Percentiles rank a stretch among this genome's conserved stretches.
phyloP scores from a whole-genome alignment of 2,113 vertebrate species.

The Caranx melampygus region DNA sequence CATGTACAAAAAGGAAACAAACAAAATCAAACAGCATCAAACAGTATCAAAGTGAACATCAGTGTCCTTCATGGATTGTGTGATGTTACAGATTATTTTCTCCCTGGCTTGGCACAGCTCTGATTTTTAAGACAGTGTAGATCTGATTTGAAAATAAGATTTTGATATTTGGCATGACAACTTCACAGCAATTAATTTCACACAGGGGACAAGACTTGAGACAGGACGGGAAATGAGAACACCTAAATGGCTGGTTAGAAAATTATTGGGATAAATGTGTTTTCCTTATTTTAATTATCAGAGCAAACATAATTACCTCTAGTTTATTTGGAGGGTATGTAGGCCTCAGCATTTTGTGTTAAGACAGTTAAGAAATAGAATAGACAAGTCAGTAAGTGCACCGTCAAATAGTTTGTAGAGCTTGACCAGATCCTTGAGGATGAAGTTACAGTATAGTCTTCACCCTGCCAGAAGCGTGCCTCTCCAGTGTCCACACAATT shows the following conservation, averaged over 20 bases:
- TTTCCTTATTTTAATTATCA: constrained; percentile 2
- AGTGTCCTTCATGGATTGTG: constrained; percentile 66
- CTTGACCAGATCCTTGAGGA: constrained; percentile 65
- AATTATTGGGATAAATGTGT: constrained; percentile 15
- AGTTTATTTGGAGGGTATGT: neutral
- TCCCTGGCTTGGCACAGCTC: constrained; percentile 59
- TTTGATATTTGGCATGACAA: constrained; percentile 62
- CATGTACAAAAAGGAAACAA: constrained; percentile 36
- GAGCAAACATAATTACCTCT: neutral
- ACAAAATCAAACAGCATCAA: constrained; percentile 64
- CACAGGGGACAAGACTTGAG: constrained; percentile 29
- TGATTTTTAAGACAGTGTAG: constrained; percentile 62
- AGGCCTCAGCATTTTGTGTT: neutral
- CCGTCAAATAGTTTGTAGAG: constrained; percentile 68
- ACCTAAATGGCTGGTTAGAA: constrained; percentile 29
- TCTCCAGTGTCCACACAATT: constrained; percentile 71
- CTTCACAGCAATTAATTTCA: constrained; percentile 68
- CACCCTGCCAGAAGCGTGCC: constrained; percentile 58
- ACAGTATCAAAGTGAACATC: constrained; percentile 63
- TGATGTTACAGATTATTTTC: constrained; percentile 69
- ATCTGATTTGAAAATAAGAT: constrained; percentile 65
- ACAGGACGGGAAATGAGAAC: constrained; percentile 31
- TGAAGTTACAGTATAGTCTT: constrained; percentile 68
- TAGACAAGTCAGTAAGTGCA: constrained; percentile 7
- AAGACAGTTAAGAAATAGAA: neutral